Percentiles rank a stretch among this genome's conserved stretches.
Conservation (phyloP, 1,140 invertebrate species). For the Macrotrachela quadricornifera region DNA sequence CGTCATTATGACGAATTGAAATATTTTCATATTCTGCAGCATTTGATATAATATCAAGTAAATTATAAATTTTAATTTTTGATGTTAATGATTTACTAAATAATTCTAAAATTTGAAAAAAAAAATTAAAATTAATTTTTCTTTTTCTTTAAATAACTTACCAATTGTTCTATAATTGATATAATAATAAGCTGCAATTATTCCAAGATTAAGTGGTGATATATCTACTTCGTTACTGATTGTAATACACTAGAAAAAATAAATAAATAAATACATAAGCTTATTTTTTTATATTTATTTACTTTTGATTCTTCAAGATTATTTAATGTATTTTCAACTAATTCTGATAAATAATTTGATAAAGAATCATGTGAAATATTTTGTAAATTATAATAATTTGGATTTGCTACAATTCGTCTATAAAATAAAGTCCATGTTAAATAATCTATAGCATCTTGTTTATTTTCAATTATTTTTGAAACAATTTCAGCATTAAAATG, state of each 20-base stretch:
- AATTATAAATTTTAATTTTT: conserved; percentile 86
- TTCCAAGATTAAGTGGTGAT: conserved; percentile 80
- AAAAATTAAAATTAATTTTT: too few species aligned
- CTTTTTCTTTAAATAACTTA: too few species aligned
- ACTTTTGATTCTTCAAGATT: conserved; percentile 82
- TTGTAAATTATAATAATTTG: conserved; percentile 91
- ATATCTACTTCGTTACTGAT: conserved; percentile 96
- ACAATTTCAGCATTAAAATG: conserved; percentile 99
- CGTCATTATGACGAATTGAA: conserved; percentile 80
- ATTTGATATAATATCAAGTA: conserved; percentile 90
- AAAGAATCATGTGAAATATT: conserved; percentile 85
- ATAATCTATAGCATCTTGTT: conserved; percentile 98
- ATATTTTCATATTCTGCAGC: conserved; percentile 88
- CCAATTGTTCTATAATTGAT: conserved; percentile 93
- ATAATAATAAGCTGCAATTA: conserved; percentile 99
- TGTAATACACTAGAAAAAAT: conserved; percentile 51
- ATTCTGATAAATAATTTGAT: conserved; percentile 89
- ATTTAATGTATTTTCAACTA: conserved; percentile 81
- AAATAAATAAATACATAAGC: too few species aligned
- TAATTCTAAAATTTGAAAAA: conserved; percentile 39
- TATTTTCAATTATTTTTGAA: conserved; percentile 97
- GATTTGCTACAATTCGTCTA: conserved; percentile 84
- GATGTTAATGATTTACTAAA: conserved; percentile 86
- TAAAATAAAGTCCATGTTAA: conserved; percentile 98
- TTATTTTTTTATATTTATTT: too few species aligned